Base-by-base conservation (phyloP, 2,113 vertebrate genomes). In the Galbula dea region DNA sequence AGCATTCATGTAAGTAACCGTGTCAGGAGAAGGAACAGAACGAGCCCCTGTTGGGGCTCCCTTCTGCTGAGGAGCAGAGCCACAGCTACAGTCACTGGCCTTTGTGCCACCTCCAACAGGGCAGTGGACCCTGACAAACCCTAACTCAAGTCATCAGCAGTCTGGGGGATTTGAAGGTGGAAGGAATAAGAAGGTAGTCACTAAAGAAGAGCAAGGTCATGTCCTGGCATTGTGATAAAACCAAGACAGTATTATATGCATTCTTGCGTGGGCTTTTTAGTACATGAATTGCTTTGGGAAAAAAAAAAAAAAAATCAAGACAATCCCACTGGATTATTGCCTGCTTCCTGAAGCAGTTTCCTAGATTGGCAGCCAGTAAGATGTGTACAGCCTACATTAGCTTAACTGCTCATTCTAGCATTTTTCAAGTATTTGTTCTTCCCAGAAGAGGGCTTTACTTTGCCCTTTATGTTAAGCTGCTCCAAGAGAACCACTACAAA, bases 321-420 rank as follows among this genome's bases (percentile, higher is more conserved):
- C 81, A 68, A 61, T 14, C 4, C 36, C 32, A 54, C 15, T 37
- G 27, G 24, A 67, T 81, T 82, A 73, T 37, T 77, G 48, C 19
- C 57, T 71, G 52, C 29, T 89, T 95, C 82, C 84, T 87, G 49
- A 85, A 84, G 59, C 37, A 72, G 24, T 79, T 89, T 72, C 62
- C 68, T 10, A 57, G 71, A 91, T 2, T 72, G 67, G 45, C 57
- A 89, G 74, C 22, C 41, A 73, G 30, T 48, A 72, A 84, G 3
- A 75, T 36, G 30, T 30, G 9, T 29, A n/a, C 29, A 61, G 49
- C 15, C 54, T 32, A 39, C 20, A 17, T 0, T 68, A 49, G 16
- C 27, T 82, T 72, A 87, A 89, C 68, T 82, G 45, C 45, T 49
- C 46, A 54, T 30, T 18, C 22, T 65, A 77, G 32, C 27, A 23